A percentile compares a stretch with the other conserved stretches of the same genome.
These are phyloP conservation scores for Diadegma fenestrale DNA, from an alignment of 2,888 invertebrate species.

Conservation along the genomic window DNA sequence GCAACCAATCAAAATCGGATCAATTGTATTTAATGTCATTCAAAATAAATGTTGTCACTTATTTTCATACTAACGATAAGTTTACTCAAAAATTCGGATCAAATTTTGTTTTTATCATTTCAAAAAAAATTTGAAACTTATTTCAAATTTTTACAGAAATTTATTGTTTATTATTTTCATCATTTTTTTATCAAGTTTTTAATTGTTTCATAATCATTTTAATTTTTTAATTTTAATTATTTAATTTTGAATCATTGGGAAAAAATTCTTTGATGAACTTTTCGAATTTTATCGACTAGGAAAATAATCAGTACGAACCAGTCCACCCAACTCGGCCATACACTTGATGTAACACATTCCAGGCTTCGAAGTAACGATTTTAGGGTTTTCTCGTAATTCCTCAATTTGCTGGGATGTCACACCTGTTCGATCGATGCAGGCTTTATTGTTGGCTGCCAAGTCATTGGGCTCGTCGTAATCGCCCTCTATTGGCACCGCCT, in stretches of 20 bases:
- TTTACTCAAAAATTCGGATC: background rate
- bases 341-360: slow-evolving; percentile 62
- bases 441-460: slow-evolving; percentile 39
- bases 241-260: background rate
- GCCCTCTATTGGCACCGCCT: slow-evolving; percentile 24
- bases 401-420: slow-evolving; percentile 50
- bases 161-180: background rate
- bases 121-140: background rate
- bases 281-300: background rate
- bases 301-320: slow-evolving; percentile 34
- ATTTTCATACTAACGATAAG: background rate
- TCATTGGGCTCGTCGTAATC: slow-evolving; percentile 19
- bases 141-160: background rate
- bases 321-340: slow-evolving; percentile 28
- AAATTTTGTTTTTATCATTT: background rate
- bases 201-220: too few relatives aligned
- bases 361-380: slow-evolving; percentile 31
- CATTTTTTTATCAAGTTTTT: too few relatives aligned
- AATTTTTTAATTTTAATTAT: background rate
- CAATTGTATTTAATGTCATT: background rate
- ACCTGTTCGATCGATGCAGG: slow-evolving; percentile 56
- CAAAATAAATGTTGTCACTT: background rate
- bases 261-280: background rate
- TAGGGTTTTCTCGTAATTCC: slow-evolving; percentile 30
- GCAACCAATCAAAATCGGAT: background rate